A percentile compares a stretch with the other conserved stretches of the same genome.
phyloP scores from a whole-genome alignment of 1,140 invertebrate genomes.

The Hylyphantes graminicola region DNA sequence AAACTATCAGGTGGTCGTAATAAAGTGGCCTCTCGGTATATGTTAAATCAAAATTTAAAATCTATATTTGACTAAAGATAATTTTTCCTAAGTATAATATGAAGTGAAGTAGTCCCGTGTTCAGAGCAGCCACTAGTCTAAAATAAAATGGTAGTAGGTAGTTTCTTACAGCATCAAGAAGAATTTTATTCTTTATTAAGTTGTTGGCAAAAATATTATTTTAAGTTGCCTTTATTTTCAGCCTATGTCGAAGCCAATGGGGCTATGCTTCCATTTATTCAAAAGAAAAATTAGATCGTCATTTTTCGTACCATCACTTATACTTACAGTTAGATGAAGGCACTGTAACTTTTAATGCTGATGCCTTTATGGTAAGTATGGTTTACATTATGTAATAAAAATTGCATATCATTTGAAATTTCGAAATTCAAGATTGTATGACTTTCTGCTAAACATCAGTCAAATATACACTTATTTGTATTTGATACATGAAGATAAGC shows the following conservation, averaged over 20 bases:
- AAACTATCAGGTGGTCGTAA: too few species aligned
- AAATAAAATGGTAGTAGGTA: too few species aligned
- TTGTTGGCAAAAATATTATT: too few species aligned
- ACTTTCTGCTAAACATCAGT: too few species aligned
- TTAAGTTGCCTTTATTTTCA: conserved; percentile 62
- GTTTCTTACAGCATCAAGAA: too few species aligned
- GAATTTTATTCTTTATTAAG: too few species aligned
- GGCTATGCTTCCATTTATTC: conserved; percentile 69
- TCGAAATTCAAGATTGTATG: neutral
- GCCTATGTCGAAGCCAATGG: conserved; percentile 70
- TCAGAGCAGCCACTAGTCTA: too few species aligned
- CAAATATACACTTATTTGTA: too few species aligned
- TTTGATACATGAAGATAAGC: too few species aligned
- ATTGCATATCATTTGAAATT: neutral
- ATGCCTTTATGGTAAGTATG: conserved; percentile 68
- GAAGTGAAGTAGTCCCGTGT: too few species aligned
- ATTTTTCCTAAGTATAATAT: too few species aligned
- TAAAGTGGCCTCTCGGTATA: too few species aligned
- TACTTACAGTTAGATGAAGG: conserved; percentile 72
- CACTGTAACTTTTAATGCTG: conserved; percentile 72
- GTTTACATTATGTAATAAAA: neutral
- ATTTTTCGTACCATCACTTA: conserved; percentile 69
- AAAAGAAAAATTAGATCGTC: conserved; percentile 59
- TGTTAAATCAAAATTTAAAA: neutral
- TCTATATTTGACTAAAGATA: neutral